Evolutionary conservation across 2,888 invertebrate species (phyloP), one percentile per base, ranked within the genome.

Genomic region (Meliscaeva auricollis): DNA sequence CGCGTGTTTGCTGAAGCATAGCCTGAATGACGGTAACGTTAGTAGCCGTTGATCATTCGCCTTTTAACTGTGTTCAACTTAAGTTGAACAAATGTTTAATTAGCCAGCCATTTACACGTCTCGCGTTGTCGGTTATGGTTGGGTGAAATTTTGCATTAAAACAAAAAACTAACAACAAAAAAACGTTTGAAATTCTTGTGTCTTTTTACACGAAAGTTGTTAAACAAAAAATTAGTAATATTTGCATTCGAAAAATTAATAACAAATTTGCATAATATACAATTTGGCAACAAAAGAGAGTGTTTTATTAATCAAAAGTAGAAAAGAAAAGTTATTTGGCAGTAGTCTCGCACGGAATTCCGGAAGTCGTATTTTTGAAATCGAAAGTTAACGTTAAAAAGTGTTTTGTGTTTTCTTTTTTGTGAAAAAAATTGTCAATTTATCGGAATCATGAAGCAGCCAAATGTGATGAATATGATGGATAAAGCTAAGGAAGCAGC

Each of bases 401-500:
- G 68, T 73, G 77, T 20, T 41, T 13, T 46, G 22, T 32, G 5
- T 50, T 13, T 41, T 41, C 13, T 2, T 41, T 41, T 41, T 3
- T 26, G 2, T 26, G 26, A 2, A 41, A 8, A 30, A 2, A 52
- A 30, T 62, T 11, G 2, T 2, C 5, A 30, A 44, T 1, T 44
- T 4, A 3, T 13, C 13, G 8, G 30, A 52, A n/a, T 35, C 26
- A 84, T 84, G 84, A 84, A 84, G 68, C 79, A 66, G 38, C 66
- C 70, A 60, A 80, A 32, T 66, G 66, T 62, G 17, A 46, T 62
- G 32, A 76, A 73, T 35, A 56, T 62, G 64, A 46, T 62, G 72
- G 69, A 68, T 46, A 85, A 85, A 64, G 81, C 85, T 48, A 76
- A 17, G 56, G 81, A 85, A 85, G 85, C 85, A 77, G 85, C 73